Percentiles rank a stretch among this genome's conserved stretches.
These are phyloP conservation scores for Anoura caudifer DNA, from an alignment of 2,113 vertebrate species.

Conservation along the genomic window DNA sequence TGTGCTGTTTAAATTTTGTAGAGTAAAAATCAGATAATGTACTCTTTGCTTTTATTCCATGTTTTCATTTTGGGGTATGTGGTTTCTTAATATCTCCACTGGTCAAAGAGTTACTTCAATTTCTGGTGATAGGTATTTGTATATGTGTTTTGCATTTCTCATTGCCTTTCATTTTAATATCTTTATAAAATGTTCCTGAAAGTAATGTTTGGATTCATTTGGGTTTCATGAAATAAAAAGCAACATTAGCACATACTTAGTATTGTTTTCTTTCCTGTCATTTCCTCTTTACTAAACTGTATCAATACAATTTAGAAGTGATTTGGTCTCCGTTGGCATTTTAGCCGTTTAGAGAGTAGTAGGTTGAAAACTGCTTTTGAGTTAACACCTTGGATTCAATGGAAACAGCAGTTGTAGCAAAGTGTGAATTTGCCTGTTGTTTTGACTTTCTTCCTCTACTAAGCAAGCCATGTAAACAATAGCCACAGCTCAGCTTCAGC, in stretches of 20 bases:
- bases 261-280: background rate
- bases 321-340: background rate
- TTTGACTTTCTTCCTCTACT: background rate
- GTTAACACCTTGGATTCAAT: constrained; percentile 69
- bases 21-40: background rate
- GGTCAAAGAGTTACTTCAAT: background rate
- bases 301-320: background rate
- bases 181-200: constrained; percentile 52
- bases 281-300: background rate
- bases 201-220: constrained; percentile 29
- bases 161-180: constrained; percentile 7
- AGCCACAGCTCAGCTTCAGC: background rate
- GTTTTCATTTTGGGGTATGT: background rate
- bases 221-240: constrained; percentile 60
- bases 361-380: constrained; percentile 58
- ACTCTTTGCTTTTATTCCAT: background rate
- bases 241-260: constrained; percentile 6
- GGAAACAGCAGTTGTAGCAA: background rate
- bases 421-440: constrained; percentile 37
- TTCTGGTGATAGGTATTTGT: background rate
- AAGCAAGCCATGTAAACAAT: background rate
- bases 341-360: constrained; percentile 19
- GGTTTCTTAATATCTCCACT: constrained; percentile 14
- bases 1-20: background rate
- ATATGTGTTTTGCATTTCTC: background rate